Conservation (phyloP, 2,888 invertebrate genomes). For the Eristalis arbustorum region DNA sequence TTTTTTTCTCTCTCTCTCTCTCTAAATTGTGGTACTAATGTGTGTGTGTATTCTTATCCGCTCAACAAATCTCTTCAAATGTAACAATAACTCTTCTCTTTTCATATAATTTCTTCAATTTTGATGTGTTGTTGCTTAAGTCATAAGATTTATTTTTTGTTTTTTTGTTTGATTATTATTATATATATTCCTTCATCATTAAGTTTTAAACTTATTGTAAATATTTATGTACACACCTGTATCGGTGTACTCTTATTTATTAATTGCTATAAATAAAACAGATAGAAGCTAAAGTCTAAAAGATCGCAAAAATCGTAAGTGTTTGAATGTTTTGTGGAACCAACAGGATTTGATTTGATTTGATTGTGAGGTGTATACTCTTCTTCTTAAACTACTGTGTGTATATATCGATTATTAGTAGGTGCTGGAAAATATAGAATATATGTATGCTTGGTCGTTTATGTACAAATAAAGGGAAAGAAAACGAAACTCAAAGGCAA, state of each 20-base stretch:
- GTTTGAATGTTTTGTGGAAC: conserved; percentile 2
- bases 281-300: conserved; percentile 14
- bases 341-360: conserved; percentile 1
- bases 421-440: conserved; percentile 40
- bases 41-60: neutral
- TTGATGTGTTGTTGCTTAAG: neutral
- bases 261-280: conserved; percentile 19
- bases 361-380: conserved; percentile 13
- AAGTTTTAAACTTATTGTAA: conserved; percentile 45
- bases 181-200: neutral
- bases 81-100: conserved; percentile 29
- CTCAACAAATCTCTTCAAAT: conserved; percentile 46
- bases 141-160: conserved; percentile 12
- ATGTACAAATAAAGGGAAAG: no score
- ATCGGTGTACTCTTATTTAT: neutral
- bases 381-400: neutral
- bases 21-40: neutral
- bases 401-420: conserved; percentile 21
- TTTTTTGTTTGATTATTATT: neutral
- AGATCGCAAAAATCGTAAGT: conserved; percentile 12
- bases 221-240: conserved; percentile 6
- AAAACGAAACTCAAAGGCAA: neutral
- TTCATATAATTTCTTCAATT: neutral
- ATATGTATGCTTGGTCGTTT: conserved; percentile 41
- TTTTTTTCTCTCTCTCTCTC: no score